These are phyloP conservation scores for Ceuthmochares aereus DNA, from an alignment of 2,113 vertebrate genomes.

Conservation along the genomic window DNA sequence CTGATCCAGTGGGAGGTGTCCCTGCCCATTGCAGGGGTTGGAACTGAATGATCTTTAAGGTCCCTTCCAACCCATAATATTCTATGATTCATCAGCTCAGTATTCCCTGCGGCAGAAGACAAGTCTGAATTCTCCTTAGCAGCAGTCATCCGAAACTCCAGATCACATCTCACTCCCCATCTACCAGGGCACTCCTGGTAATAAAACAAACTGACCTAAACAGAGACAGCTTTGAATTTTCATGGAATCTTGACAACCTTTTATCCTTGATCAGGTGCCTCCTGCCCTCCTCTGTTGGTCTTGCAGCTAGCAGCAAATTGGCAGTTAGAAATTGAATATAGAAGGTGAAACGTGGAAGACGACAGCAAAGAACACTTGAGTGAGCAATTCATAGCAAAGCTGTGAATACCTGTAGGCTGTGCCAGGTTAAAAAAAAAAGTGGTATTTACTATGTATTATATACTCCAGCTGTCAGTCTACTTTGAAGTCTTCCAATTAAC, in stretches of 20 bases:
- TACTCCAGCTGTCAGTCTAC: background rate
- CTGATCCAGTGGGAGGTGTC: no score
- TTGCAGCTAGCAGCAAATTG: background rate
- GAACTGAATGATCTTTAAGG: no score
- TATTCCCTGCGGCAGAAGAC: background rate
- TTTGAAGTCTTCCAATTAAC: background rate
- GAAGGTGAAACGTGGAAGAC: background rate
- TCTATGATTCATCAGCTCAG: background rate
- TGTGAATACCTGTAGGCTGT: background rate
- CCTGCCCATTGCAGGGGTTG: no score
- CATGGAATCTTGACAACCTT: background rate
- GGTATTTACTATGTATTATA: background rate
- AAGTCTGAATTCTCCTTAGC: background rate
- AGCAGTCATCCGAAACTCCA: background rate
- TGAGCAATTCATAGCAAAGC: background rate
- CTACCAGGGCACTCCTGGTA: background rate
- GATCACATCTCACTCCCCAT: background rate
- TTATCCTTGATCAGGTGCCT: background rate
- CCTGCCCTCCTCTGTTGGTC: background rate
- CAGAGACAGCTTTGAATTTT: background rate
- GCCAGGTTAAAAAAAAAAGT: background rate
- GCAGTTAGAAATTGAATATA: background rate
- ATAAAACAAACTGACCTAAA: background rate
- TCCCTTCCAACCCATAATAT: no score
- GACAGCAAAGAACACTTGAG: background rate